phyloP scores from a whole-genome alignment of 2,888 invertebrate genomes.

The Ptilodon capucinus region DNA sequence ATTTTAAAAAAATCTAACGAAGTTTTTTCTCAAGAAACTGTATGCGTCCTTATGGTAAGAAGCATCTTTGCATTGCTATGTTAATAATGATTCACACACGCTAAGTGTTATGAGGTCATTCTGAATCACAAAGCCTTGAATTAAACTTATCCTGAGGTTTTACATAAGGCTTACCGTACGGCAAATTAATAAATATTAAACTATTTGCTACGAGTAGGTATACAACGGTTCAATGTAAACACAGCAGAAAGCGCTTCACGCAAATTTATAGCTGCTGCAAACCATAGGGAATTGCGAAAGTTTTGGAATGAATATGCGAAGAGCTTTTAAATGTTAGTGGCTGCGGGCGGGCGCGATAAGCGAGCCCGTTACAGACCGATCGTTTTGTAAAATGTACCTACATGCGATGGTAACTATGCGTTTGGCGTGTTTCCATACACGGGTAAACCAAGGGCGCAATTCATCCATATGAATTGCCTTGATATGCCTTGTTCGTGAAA shows the following conservation, averaged over 20 bases:
- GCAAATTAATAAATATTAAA: background rate
- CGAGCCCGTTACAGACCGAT: conserved; percentile 4
- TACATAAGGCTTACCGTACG: background rate
- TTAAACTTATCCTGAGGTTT: conserved; percentile 27
- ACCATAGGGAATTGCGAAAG: conserved; percentile 65
- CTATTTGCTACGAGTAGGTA: conserved; percentile 16
- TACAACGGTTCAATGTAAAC: conserved; percentile 19
- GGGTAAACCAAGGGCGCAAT: too few relatives aligned
- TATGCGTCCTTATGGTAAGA: background rate
- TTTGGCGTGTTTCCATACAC: too few relatives aligned
- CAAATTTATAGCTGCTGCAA: conserved; percentile 54
- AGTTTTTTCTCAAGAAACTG: background rate
- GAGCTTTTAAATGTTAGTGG: conserved; percentile 51
- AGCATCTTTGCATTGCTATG: conserved; percentile 18
- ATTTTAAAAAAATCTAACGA: background rate
- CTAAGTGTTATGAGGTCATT: conserved; percentile 37
- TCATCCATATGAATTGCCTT: too few relatives aligned
- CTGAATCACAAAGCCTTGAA: conserved; percentile 37
- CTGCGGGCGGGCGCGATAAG: conserved; percentile 34
- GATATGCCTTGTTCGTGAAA: too few relatives aligned
- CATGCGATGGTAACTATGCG: background rate
- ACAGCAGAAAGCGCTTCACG: conserved; percentile 45
- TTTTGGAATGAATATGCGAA: conserved; percentile 65
- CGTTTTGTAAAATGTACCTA: background rate
- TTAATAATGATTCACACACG: conserved; percentile 34